phyloP scores from a whole-genome alignment of 2,888 invertebrate genomes.

The Griposia aprilina region DNA sequence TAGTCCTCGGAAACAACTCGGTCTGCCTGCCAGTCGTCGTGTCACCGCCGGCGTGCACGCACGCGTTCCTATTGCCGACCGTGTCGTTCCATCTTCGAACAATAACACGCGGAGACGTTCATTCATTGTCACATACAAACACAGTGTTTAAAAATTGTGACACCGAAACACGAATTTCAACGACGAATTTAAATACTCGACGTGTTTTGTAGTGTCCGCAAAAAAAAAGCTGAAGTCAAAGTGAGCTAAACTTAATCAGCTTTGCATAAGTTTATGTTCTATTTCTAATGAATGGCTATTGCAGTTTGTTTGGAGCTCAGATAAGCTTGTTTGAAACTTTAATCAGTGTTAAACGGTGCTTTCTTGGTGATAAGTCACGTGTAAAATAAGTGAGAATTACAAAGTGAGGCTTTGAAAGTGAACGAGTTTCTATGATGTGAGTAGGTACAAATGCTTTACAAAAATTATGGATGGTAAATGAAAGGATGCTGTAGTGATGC shows the following conservation, averaged over 20 bases:
- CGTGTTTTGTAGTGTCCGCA: background rate
- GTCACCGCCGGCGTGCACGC: conserved; percentile 70
- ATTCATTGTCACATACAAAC: conserved; percentile 50
- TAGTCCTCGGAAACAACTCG: conserved; percentile 67
- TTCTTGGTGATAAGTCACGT: conserved; percentile 46
- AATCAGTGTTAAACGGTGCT: conserved; percentile 43
- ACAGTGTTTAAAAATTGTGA: conserved; percentile 28
- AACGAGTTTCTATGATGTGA: conserved; percentile 23
- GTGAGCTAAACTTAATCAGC: conserved; percentile 43
- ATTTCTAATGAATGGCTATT: conserved; percentile 59
- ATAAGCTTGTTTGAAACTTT: conserved; percentile 53
- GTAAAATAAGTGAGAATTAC: conserved; percentile 13
- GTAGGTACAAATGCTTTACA: conserved; percentile 28
- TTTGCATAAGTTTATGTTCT: conserved; percentile 57
- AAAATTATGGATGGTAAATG: conserved; percentile 48
- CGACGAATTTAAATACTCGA: conserved; percentile 8
- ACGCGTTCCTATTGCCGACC: conserved; percentile 55
- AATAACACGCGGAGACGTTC: conserved; percentile 60
- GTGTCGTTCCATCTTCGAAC: conserved; percentile 29
- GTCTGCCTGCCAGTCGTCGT: conserved; percentile 76
- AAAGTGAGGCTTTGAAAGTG: conserved; percentile 11
- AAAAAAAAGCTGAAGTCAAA: conserved; percentile 34
- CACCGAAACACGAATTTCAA: background rate
- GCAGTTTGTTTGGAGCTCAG: conserved; percentile 31
- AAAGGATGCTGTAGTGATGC: conserved; percentile 61